These are phyloP conservation scores for Orthonyx spaldingii DNA, from an alignment of 2,113 vertebrate genomes.

Conservation along the genomic window DNA sequence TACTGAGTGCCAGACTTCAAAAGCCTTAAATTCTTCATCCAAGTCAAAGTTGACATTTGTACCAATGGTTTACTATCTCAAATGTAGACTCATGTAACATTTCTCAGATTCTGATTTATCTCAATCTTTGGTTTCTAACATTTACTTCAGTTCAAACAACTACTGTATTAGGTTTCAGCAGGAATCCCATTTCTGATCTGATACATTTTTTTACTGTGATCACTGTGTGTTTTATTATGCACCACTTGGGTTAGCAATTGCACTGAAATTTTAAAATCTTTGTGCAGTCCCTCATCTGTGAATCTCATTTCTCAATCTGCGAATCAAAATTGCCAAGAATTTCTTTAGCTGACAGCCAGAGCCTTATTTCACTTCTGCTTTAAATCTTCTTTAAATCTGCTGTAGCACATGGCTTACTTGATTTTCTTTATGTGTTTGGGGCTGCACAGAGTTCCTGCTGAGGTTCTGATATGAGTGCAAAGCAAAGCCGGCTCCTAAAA, in stretches of 20 bases:
- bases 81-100: not conserved
- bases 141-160: not conserved
- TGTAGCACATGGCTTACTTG: constrained; percentile 35
- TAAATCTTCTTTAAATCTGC: constrained; percentile 48
- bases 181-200: not conserved
- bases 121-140: not conserved
- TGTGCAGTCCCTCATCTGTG: not conserved
- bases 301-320: not conserved
- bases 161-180: not conserved
- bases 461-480: constrained; percentile 67
- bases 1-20: not conserved
- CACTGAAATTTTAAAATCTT: not conserved
- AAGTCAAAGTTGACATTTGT: not conserved
- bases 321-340: constrained; percentile 39
- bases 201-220: not conserved
- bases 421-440: constrained; percentile 49
- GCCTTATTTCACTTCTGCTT: not conserved
- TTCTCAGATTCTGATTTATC: not conserved
- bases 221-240: not conserved
- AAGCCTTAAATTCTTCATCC: not conserved
- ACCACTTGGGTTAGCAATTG: not conserved
- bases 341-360: constrained; percentile 38
- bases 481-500: constrained; percentile 65
- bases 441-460: constrained; percentile 62
- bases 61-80: not conserved